Evolutionary conservation across 2,888 invertebrate species (phyloP).

Genomic region (Ochropleura plecta): DNA sequence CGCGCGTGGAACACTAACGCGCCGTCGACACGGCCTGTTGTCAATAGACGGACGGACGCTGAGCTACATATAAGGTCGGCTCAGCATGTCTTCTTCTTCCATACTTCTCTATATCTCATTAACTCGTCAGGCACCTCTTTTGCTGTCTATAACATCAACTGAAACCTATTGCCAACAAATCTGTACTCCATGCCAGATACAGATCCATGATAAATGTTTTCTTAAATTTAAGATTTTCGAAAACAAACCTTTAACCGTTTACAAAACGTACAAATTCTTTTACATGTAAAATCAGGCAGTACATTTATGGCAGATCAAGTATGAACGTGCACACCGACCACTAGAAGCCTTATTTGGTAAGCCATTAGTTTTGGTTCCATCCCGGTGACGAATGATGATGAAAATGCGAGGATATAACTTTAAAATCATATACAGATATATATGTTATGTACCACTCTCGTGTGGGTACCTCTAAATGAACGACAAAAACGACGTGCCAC

Average conservation of each 20-base stretch:
- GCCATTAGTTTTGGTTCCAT: no score
- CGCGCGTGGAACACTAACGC: no score
- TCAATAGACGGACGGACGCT: no score
- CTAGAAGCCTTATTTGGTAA: no score
- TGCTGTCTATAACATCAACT: neutral
- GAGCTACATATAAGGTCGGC: no score
- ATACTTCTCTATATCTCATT: no score
- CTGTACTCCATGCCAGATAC: conserved; percentile 1
- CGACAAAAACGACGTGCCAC: no score
- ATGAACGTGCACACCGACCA: neutral
- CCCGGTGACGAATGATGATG: conserved; percentile 62
- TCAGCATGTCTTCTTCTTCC: no score
- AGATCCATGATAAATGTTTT: conserved; percentile 37
- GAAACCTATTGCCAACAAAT: neutral
- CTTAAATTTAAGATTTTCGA: conserved; percentile 4
- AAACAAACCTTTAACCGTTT: conserved; percentile 16
- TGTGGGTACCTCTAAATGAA: no score
- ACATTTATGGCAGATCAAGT: neutral
- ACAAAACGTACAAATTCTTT: conserved; percentile 25
- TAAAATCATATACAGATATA: conserved; percentile 47
- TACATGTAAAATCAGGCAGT: conserved; percentile 8
- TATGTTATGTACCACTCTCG: no score
- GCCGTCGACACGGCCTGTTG: no score
- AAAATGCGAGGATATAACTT: conserved; percentile 62
- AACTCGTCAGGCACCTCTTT: no score